Base-by-base conservation (phyloP, 2,888 invertebrate species). In the Lasioglossum figueresi region DNA sequence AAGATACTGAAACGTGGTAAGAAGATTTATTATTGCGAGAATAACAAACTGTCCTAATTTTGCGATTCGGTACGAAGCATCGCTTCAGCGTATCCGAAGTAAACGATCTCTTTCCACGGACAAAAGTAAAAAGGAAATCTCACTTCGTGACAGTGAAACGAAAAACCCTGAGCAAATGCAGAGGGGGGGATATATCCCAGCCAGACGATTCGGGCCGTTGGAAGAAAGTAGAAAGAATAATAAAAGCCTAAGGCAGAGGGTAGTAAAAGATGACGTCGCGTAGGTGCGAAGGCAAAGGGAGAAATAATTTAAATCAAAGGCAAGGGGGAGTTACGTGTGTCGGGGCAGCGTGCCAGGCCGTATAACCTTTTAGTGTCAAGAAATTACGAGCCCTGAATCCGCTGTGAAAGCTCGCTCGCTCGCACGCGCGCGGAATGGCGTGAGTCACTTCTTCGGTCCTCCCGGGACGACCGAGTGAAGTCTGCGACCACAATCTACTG, bases 221-320 rank as follows among this genome's bases (percentile, higher is more conserved):
- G n/a, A 72, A 43, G 81, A 63, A 75, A 80, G 80, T 71, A 71
- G 71, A 80, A 80, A 80, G 82, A 80, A 82, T 78, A 81, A 79
- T 80, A 82, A 80, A 82, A 82, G 80, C 73, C 59, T 37, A 45
- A 73, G 79, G 70, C 45, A 27, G n/a, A 71, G 43, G 31, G 80
- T 59, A 80, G 70, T 82, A 74, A 82, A 82, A 79, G 56, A 16
- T 56, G 59, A 43, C 70, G 45, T 56, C 74, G 56, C 40, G 48
- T 43, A 78, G 59, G 71, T 56, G 80, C 76, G 56, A 76, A 73
- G 80, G 79, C 79, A 70, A 71, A 78, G 68, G 70, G 78, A 75
- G 74, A 70, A 75, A 79, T 84, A 82, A 84, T 84, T 84, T 75
- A 82, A 84, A 84, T 84, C 84, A 82, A 74, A 82, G 84, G 82